Percentiles rank a stretch among this genome's conserved stretches.
phyloP scores from a whole-genome alignment of 1,140 invertebrate species.

The Archivesica marissinica region DNA sequence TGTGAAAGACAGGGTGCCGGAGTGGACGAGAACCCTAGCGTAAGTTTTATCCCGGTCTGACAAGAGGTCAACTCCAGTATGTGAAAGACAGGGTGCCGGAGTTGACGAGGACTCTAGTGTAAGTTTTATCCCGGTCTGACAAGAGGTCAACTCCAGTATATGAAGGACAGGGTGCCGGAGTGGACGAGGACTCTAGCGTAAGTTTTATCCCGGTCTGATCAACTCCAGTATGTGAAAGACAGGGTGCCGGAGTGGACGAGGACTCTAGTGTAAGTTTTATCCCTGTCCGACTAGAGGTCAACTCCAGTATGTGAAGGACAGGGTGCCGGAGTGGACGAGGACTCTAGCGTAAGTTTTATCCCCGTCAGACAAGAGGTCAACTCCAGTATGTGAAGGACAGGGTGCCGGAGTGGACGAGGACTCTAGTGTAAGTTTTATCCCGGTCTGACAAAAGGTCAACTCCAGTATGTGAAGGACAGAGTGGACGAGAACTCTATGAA shows the following conservation, averaged over 20 bases:
- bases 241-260: constrained; percentile 79
- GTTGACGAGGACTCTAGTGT: constrained; percentile 82
- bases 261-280: constrained; percentile 82
- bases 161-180: constrained; percentile 76
- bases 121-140: too few species aligned
- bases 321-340: constrained; percentile 78
- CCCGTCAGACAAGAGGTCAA: too few species aligned
- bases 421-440: constrained; percentile 82
- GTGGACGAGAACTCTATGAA: too few species aligned
- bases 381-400: constrained; percentile 79
- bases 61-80: constrained; percentile 79
- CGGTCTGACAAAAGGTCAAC: too few species aligned
- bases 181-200: constrained; percentile 83
- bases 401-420: constrained; percentile 79
- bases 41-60: too few species aligned
- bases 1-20: constrained; percentile 76
- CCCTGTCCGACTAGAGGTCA: too few species aligned
- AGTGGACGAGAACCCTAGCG: constrained; percentile 82
- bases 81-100: constrained; percentile 77
- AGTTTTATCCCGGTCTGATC: too few species aligned
- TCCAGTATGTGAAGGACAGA: too few species aligned
- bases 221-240: constrained; percentile 80
- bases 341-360: constrained; percentile 82
- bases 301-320: constrained; percentile 79
- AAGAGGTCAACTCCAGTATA: constrained; percentile 79